phyloP scores from a whole-genome alignment of 2,113 vertebrate genomes.

The Hypanus sabinus region DNA sequence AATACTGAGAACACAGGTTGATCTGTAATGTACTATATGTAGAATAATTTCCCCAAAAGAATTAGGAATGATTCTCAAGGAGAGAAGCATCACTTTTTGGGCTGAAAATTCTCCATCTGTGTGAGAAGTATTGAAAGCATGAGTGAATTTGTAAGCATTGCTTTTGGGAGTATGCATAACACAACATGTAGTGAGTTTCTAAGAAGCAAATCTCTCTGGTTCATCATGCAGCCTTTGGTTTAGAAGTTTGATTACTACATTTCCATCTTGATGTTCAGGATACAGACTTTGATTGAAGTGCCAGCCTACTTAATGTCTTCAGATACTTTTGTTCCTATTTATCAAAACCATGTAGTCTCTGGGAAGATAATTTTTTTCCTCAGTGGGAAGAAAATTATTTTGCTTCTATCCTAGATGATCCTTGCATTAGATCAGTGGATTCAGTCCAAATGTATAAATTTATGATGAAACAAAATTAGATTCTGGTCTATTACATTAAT shows the following conservation, averaged over 20 bases:
- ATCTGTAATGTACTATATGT: neutral
- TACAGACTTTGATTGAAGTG: neutral
- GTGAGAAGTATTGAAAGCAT: neutral
- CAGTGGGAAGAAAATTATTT: neutral
- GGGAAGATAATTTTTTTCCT: neutral
- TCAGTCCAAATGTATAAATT: conserved; percentile 4
- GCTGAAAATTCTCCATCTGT: neutral
- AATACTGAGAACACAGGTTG: too few species aligned
- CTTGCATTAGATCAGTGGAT: conserved; percentile 1
- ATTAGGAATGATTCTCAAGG: neutral
- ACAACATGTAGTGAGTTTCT: neutral
- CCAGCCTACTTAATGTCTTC: neutral
- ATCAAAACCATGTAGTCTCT: conserved; percentile 11
- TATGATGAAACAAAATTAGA: conserved; percentile 3
- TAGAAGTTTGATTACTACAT: neutral
- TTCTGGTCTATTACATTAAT: conserved; percentile 1
- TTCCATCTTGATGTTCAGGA: conserved; percentile 28
- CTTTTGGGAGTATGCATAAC: neutral
- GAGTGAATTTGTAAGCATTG: neutral
- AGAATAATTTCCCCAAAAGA: neutral
- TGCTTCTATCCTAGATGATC: neutral
- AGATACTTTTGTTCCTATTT: neutral
- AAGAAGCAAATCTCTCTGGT: neutral
- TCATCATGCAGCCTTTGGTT: neutral
- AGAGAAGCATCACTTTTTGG: neutral